These are phyloP conservation scores for Zele albiditarsus DNA, from an alignment of 2,888 invertebrate genomes.

Conservation along the genomic window DNA sequence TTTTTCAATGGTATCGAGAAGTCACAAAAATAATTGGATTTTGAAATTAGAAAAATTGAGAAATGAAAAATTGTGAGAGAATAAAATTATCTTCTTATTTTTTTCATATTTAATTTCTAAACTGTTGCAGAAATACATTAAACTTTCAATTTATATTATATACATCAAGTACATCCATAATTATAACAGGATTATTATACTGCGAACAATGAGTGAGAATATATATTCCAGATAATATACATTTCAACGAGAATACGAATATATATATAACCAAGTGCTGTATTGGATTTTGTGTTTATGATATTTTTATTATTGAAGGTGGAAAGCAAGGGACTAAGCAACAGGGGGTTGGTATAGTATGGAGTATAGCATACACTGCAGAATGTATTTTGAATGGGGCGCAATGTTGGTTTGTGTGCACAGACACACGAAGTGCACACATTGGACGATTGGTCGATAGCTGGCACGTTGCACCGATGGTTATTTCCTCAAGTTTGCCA, in stretches of 20 bases:
- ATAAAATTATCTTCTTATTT: too few relatives aligned
- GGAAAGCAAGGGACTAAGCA: not conserved
- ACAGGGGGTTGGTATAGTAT: constrained; percentile 1
- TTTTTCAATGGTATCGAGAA: too few relatives aligned
- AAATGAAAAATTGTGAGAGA: too few relatives aligned
- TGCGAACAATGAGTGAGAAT: not conserved
- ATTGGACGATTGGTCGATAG: constrained; percentile 15
- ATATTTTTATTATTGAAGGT: constrained; percentile 1
- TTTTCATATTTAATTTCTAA: too few relatives aligned
- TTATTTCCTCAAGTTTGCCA: constrained; percentile 64
- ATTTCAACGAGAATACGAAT: not conserved
- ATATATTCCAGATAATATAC: not conserved
- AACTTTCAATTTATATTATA: too few relatives aligned
- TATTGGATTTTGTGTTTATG: constrained; percentile 3
- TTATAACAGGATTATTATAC: not conserved
- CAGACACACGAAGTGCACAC: constrained; percentile 18
- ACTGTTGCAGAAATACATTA: too few relatives aligned
- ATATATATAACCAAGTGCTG: not conserved
- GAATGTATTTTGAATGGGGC: constrained; percentile 23
- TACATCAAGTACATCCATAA: not conserved
- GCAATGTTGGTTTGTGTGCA: constrained; percentile 8
- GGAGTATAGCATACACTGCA: not conserved
- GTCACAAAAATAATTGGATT: too few relatives aligned
- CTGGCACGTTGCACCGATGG: constrained; percentile 43
- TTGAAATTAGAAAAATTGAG: too few relatives aligned